phyloP scores from a whole-genome alignment of 2,113 vertebrate genomes.

The Zosterops japonicus region DNA sequence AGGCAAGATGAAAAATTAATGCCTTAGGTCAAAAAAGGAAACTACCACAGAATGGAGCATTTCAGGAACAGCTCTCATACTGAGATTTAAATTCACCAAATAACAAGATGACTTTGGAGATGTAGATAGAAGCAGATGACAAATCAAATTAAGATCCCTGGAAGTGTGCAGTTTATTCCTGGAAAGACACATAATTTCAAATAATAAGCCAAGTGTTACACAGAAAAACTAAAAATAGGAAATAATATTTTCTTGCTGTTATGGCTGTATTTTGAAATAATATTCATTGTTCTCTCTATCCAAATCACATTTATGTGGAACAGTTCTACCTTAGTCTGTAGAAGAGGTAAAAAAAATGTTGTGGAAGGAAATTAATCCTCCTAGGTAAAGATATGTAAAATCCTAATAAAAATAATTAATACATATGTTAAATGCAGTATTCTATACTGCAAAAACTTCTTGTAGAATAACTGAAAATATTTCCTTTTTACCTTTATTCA shows the following conservation, averaged over 20 bases:
- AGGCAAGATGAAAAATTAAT: conserved; percentile 27
- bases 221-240: not conserved
- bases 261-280: not conserved
- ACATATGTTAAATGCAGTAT: not conserved
- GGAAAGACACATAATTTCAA: not conserved
- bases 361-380: not conserved
- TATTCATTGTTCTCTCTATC: not conserved
- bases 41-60: not conserved
- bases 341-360: not conserved
- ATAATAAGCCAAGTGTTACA: not conserved
- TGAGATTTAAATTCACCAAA: not conserved
- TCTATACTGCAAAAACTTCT: not conserved
- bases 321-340: fast-evolving
- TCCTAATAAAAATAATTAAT: not conserved
- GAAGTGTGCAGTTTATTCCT: not conserved
- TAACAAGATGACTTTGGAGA: not conserved
- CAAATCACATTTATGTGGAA: not conserved
- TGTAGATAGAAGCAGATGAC: not conserved
- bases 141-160: not conserved
- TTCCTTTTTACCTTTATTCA: not conserved
- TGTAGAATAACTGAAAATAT: not conserved
- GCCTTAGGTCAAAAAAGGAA: not conserved
- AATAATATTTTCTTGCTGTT: not conserved
- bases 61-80: not conserved
- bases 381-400: not conserved